Conservation (phyloP, 1,140 invertebrate genomes). For the Agrypnia vestita region DNA sequence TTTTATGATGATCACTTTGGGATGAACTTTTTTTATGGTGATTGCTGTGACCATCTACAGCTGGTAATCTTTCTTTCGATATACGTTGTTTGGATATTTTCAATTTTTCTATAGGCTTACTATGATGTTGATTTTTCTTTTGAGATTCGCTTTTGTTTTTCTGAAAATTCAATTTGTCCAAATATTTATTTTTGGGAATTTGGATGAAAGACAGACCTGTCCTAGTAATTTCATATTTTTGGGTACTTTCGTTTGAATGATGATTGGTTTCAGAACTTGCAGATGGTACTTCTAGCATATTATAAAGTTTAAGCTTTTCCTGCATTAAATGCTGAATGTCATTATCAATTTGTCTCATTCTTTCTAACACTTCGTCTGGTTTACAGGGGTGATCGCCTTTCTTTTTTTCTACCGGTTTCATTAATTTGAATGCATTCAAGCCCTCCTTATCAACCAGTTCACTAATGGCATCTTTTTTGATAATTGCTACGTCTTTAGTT, state of each 20-base stretch:
- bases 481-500: slow-evolving; percentile 13
- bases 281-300: slow-evolving; percentile 64
- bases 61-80: slow-evolving; percentile 16
- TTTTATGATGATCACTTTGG: slow-evolving; percentile 31
- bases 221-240: too few species aligned
- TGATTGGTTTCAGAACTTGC: neutral
- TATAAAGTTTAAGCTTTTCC: slow-evolving; percentile 72
- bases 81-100: neutral
- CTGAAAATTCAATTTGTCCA: slow-evolving; percentile 13
- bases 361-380: slow-evolving; percentile 51
- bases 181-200: slow-evolving; percentile 24
- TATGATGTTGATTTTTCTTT: slow-evolving; percentile 34
- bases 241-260: neutral
- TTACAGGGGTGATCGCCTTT: slow-evolving; percentile 1
- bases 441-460: slow-evolving; percentile 3
- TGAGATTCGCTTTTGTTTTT: slow-evolving; percentile 30
- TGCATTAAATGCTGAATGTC: slow-evolving; percentile 70
- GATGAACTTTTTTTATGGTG: slow-evolving; percentile 35
- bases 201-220: too few species aligned
- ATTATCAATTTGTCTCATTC: slow-evolving; percentile 72
- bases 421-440: slow-evolving; percentile 13
- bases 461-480: neutral
- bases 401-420: slow-evolving; percentile 4
- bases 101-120: slow-evolving; percentile 13
- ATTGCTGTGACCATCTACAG: neutral